Evolutionary conservation across 30 jellyfish, hydroid and myxozoan genomes (phyloP).

Genomic region (Aurelia coerulea): DNA sequence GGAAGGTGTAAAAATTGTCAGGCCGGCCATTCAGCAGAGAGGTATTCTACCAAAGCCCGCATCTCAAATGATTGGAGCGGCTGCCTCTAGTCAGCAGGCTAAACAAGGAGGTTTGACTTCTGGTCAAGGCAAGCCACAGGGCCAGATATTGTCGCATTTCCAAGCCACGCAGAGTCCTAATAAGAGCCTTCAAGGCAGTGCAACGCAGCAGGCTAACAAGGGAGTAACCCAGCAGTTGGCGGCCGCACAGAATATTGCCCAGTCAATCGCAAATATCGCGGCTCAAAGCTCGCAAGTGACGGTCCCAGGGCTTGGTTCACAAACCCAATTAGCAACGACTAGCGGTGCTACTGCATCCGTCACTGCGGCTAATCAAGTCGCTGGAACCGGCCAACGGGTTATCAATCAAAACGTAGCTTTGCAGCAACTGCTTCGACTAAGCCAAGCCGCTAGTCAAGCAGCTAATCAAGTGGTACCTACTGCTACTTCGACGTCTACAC

Average conservation of each 20-base stretch:
- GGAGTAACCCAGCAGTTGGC: conserved; percentile 18
- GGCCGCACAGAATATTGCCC: conserved; percentile 1
- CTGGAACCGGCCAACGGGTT: background rate
- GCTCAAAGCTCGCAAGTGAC: background rate
- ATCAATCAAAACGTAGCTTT: conserved; percentile 38
- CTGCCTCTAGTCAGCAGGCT: conserved; percentile 2
- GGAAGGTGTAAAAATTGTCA: conserved; percentile 39
- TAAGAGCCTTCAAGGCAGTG: conserved; percentile 35
- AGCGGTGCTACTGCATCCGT: too few species aligned
- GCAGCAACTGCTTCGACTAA: conserved; percentile 50
- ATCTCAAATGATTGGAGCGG: background rate
- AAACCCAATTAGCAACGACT: too few species aligned
- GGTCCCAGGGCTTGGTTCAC: too few species aligned
- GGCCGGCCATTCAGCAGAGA: conserved; percentile 64
- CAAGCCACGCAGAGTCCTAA: conserved; percentile 43
- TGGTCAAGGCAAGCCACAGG: background rate
- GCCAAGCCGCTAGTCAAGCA: conserved; percentile 61
- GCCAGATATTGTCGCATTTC: conserved; percentile 46
- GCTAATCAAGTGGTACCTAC: background rate
- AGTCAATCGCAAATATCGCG: conserved; percentile 27
- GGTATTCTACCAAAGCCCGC: conserved; percentile 26
- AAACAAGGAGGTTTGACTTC: too few species aligned
- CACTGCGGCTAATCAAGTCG: background rate
- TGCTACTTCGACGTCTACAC: conserved; percentile 10
- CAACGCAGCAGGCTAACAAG: conserved; percentile 22